Evolutionary conservation across 2,113 vertebrate genomes (phyloP).

Genomic region (Leiothrix lutea): DNA sequence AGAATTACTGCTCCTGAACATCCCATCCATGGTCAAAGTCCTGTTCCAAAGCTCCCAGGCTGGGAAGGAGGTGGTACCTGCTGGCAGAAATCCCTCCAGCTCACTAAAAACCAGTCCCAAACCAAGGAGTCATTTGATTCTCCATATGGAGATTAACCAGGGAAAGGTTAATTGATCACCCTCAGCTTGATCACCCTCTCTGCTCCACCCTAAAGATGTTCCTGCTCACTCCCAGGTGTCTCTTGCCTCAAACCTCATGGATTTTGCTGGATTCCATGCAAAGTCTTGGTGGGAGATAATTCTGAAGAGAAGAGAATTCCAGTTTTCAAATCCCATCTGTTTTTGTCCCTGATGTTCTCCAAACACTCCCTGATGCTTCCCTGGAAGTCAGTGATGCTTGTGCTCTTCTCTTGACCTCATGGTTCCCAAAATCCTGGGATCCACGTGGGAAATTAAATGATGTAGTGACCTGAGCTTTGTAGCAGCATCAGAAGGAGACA

Average conservation of each 20-base stretch:
- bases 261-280: not conserved
- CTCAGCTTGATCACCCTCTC: not conserved
- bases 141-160: conserved; percentile 34
- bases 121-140: conserved; percentile 52
- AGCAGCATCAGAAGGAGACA: not conserved
- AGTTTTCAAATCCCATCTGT: not conserved
- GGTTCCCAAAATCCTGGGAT: not conserved
- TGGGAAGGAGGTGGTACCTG: not conserved
- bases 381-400: not conserved
- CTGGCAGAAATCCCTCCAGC: conserved; percentile 45
- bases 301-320: accelerated
- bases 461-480: not conserved
- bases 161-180: not conserved
- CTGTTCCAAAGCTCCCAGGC: not conserved
- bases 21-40: not conserved
- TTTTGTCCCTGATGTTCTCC: not conserved
- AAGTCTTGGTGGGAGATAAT: not conserved
- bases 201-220: not conserved
- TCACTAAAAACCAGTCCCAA: conserved; percentile 6
- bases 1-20: not conserved
- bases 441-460: not conserved
- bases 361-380: not conserved
- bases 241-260: not conserved
- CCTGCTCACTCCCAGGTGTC: not conserved
- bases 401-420: not conserved